Percentiles rank a stretch among this genome's conserved stretches.
Conservation (phyloP, 2,113 vertebrate species). For the Cranoglanis bouderius region DNA sequence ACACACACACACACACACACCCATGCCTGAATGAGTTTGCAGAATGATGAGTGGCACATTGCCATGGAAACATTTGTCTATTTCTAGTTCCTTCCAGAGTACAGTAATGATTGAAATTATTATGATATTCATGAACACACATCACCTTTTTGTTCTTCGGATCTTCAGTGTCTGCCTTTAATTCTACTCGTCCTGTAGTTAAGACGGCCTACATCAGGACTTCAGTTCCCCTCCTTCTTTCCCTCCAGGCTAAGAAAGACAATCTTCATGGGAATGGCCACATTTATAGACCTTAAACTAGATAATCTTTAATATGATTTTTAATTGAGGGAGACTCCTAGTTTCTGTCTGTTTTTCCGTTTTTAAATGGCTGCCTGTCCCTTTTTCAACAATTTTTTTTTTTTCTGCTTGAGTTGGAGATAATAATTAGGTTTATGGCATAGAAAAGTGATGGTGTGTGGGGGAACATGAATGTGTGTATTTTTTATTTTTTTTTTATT, state of each 20-base stretch:
- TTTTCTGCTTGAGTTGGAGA: neutral
- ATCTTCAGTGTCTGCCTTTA: neutral
- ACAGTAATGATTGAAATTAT: slow-evolving; percentile 33
- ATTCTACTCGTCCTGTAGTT: slow-evolving; percentile 1
- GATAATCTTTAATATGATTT: slow-evolving; percentile 33
- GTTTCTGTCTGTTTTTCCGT: neutral
- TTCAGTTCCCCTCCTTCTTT: neutral
- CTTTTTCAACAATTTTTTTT: neutral
- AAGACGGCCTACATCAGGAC: slow-evolving; percentile 19
- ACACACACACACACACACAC: slow-evolving; percentile 7
- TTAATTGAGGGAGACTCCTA: slow-evolving; percentile 36
- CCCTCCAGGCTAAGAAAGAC: slow-evolving; percentile 13
- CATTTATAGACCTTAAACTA: slow-evolving; percentile 38
- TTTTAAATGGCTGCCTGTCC: neutral
- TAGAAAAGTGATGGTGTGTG: neutral
- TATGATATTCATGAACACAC: slow-evolving; percentile 36
- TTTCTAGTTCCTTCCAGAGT: slow-evolving; percentile 16
- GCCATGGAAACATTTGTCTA: slow-evolving; percentile 29
- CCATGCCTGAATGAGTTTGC: slow-evolving; percentile 28
- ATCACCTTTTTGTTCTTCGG: slow-evolving; percentile 11
- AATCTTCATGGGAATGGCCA: slow-evolving; percentile 10
- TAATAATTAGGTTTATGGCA: slow-evolving; percentile 11
- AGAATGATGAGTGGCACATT: slow-evolving; percentile 34
- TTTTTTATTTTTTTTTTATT: no score
- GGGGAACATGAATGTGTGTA: neutral